These are phyloP conservation scores for Cyanocitta stelleri DNA, from an alignment of 2,113 vertebrate species.

Conservation along the genomic window DNA sequence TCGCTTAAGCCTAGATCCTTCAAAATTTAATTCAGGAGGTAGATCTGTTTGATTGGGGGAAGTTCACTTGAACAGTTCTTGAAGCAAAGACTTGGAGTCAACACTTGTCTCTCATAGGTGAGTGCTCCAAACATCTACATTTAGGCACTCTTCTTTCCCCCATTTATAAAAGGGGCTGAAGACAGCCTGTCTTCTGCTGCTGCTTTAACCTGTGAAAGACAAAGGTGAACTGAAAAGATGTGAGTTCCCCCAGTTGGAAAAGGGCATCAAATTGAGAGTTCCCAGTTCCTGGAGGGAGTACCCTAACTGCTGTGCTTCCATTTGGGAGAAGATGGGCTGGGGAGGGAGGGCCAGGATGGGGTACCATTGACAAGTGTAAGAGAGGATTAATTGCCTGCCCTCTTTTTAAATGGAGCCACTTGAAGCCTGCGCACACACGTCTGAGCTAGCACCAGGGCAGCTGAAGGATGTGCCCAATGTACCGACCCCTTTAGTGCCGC, in stretches of 20 bases:
- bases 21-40: background rate
- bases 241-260: background rate
- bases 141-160: background rate
- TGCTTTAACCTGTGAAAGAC: background rate
- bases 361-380: background rate
- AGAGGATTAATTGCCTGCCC: background rate
- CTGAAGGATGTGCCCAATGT: accelerated
- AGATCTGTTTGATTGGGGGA: background rate
- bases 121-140: background rate
- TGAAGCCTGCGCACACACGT: background rate
- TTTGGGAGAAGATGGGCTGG: background rate
- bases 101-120: background rate
- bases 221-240: background rate
- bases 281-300: background rate
- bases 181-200: background rate
- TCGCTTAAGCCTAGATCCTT: background rate
- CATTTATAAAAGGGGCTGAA: background rate
- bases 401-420: background rate
- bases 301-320: background rate
- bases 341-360: background rate
- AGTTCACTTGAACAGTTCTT: background rate
- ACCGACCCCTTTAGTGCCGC: background rate
- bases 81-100: background rate
- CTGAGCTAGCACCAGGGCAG: background rate
- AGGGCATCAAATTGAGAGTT: background rate